Base-by-base conservation (phyloP, 2,888 invertebrate species). In the Ernsta delagoae region DNA sequence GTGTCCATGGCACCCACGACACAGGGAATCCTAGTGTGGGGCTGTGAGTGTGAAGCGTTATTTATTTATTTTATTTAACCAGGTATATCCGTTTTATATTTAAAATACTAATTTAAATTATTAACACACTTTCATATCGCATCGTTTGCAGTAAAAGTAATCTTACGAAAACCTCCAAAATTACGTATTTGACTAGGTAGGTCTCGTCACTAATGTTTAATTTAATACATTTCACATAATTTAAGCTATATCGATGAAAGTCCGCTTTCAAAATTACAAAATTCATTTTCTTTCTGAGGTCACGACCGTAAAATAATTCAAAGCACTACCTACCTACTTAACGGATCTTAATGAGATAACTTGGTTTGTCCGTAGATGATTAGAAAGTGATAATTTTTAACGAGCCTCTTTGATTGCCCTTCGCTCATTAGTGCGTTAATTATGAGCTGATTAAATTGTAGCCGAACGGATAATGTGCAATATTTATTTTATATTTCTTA, bases 361-460 rank as follows among this genome's bases (percentile, higher is more conserved):
- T 67, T 45, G 7, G 59, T 39, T 39, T 50, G 61, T 61, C 60
- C 54, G 60, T 54, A 56, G 67, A 39, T 56, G 48, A 66, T 67
- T 61, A 61, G 67, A 67, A 67, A 56, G 67, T 56, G 61, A 67
- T 67, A 66, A 67, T 56, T 45, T 54, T 56, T 61, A 66, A 67
- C 45, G 60, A 61, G 34, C 11, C 5, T 24, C 34, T 61, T 61
- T 61, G 43, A 67, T 67, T 67, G 60, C 60, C 16, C 1, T n/a
- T 36, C 43, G 54, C 39, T 67, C 60, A 67, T 67, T 66, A 59
- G 65, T 41, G 7, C n/a, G 12, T 59, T 59, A 59, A 59, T 66
- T 65, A 65, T 53, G 53, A 53, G 50, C 56, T 64, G 43, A 59
- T 65, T 66, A 66, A 66, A 59, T 53, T 66, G 36, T 16, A 54